Evolutionary conservation across 64 coral and sea anemone species (phyloP).

Genomic region (Anthopleura sola): DNA sequence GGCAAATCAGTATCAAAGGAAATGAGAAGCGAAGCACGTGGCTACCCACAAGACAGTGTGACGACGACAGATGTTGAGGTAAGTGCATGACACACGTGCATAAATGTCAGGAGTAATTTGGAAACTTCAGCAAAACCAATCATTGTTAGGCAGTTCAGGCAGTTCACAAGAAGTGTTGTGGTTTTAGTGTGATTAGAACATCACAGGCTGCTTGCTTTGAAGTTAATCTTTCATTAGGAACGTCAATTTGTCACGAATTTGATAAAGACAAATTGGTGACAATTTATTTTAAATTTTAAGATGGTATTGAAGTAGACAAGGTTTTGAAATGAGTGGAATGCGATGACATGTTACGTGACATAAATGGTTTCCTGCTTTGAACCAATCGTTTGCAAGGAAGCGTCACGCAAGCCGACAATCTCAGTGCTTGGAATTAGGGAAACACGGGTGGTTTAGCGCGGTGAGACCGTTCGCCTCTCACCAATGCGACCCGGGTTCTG

Average conservation of each 20-base stretch:
- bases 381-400: too few species aligned
- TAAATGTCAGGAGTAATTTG: not conserved
- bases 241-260: conserved; percentile 3
- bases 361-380: too few species aligned
- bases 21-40: not conserved
- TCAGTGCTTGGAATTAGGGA: too few species aligned
- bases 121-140: not conserved
- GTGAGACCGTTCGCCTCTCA: too few species aligned
- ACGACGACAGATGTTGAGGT: not conserved
- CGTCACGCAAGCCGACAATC: too few species aligned
- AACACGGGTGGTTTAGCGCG: too few species aligned
- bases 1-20: not conserved
- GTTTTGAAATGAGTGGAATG: too few species aligned
- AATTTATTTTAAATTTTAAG: not conserved
- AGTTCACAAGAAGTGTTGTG: not conserved
- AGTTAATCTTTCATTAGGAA: not conserved
- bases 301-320: too few species aligned
- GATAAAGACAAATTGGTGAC: not conserved
- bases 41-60: not conserved
- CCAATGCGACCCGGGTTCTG: too few species aligned
- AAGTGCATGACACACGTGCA: not conserved
- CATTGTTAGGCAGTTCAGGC: not conserved
- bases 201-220: not conserved
- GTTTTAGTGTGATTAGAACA: not conserved
- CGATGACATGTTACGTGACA: too few species aligned